Evolutionary conservation across 1,140 invertebrate genomes (phyloP).

Genomic region (Magallana angulata): DNA sequence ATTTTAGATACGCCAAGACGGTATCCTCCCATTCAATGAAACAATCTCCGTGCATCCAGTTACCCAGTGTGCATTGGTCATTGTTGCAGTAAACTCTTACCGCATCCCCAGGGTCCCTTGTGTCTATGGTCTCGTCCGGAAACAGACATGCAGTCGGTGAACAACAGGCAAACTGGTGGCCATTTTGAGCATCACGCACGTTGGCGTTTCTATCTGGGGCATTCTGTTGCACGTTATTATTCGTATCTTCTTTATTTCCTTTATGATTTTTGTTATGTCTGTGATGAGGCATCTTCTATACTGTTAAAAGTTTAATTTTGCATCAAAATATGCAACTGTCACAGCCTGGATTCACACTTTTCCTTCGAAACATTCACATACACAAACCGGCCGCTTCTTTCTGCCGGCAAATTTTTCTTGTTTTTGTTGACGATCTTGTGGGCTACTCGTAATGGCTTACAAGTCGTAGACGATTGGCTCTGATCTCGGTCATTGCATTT

Average conservation of each 20-base stretch:
- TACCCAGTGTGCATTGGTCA: slow-evolving; percentile 90
- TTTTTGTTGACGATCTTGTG: slow-evolving; percentile 48
- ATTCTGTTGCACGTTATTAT: slow-evolving; percentile 67
- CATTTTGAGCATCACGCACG: slow-evolving; percentile 50
- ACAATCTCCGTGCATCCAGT: slow-evolving; percentile 97
- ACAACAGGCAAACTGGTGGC: slow-evolving; percentile 69
- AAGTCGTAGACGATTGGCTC: slow-evolving; percentile 40
- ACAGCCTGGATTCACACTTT: neutral
- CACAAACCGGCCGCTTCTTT: slow-evolving; percentile 28
- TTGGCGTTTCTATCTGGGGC: slow-evolving; percentile 21
- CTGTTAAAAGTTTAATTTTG: neutral
- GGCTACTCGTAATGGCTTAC: slow-evolving; percentile 43
- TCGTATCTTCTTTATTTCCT: slow-evolving; percentile 67
- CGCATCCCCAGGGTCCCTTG: slow-evolving; percentile 86
- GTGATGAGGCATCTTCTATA: slow-evolving; percentile 72
- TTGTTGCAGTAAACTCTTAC: slow-evolving; percentile 97
- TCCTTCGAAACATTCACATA: slow-evolving; percentile 35
- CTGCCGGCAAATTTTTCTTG: slow-evolving; percentile 46
- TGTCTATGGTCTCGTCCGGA: slow-evolving; percentile 83
- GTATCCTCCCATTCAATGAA: slow-evolving; percentile 95
- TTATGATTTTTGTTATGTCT: slow-evolving; percentile 69
- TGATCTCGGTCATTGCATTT: neutral
- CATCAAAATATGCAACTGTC: slow-evolving; percentile 39
- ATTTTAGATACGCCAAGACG: slow-evolving; percentile 92
- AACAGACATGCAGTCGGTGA: slow-evolving; percentile 66